Conservation (phyloP, 2,797 vertebrate species). For the Urophycis tenuis region DNA sequence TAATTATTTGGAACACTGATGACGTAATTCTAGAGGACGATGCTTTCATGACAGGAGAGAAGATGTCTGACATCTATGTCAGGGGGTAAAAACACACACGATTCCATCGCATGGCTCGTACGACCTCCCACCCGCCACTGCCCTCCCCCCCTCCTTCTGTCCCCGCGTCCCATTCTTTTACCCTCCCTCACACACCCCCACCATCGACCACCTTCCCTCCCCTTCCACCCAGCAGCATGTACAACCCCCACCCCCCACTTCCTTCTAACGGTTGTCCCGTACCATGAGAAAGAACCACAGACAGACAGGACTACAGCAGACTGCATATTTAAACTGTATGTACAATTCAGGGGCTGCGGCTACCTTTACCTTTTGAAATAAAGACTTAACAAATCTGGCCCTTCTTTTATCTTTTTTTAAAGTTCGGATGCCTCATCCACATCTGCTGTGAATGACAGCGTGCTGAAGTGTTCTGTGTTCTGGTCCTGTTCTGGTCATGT, state of each 20-base stretch:
- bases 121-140: conserved; percentile 29
- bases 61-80: conserved; percentile 89
- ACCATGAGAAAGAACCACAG: conserved; percentile 9
- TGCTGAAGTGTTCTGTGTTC: conserved; percentile 32
- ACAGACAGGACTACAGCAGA: conserved; percentile 56
- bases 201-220: conserved; percentile 14
- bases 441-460: not conserved
- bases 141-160: conserved; percentile 22
- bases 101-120: conserved; percentile 73
- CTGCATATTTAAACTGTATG: not conserved
- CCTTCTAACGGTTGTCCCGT: conserved; percentile 31
- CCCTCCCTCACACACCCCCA: conserved; percentile 8
- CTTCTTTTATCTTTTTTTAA: not conserved
- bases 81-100: conserved; percentile 82
- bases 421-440: not conserved
- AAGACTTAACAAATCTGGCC: not conserved
- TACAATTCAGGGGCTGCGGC: not conserved
- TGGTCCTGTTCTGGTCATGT: conserved; percentile 29
- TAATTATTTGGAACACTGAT: conserved; percentile 89
- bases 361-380: not conserved
- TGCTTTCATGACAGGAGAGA: conserved; percentile 88
- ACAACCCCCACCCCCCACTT: conserved; percentile 25
- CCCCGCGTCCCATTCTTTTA: conserved; percentile 20
- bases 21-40: conserved; percentile 85
- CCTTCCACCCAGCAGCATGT: conserved; percentile 44